Evolutionary conservation across 2,113 vertebrate species (phyloP), one percentile per base, ranked within the genome.

Genomic region (Poecilia latipinna): DNA sequence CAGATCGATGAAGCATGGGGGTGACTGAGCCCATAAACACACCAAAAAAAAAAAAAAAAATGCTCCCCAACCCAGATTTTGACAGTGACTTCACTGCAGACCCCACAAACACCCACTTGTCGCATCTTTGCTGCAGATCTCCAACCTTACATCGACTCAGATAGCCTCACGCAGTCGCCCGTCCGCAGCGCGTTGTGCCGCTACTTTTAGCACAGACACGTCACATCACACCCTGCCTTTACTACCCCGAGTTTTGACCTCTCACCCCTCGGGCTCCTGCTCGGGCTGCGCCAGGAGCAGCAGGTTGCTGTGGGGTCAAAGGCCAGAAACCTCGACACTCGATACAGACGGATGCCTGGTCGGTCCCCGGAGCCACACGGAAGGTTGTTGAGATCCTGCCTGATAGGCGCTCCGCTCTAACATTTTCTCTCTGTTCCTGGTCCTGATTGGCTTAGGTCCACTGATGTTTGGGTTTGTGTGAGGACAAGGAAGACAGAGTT

Each of bases 161-260:
- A 68, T 31, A 83, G 76, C 80, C 22, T 72, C 57, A 66, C 65
- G 4, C 80, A 88, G 82, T 80, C 86, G 42, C 71, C 32, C 61
- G 17, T 72, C 82, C 69, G 54, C 72, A 60, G 79, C 8, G 65
- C 33, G 79, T 86, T 86, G 82, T 69, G 81, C 82, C 80, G 90
- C 87, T 82, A 91, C 80, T 89, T 94, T 91, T 92, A 84, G 88
- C 89, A 80, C 24, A 7, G 63, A 70, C 57, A 88, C 86, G 93
- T 82, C 87, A 93, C 74, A 78, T 88, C 80, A 82, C 86, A 91
- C 86, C 74, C 71, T 22, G 74, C 54, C 75, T 86, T 77, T 77
- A 90, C 84, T 89, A 90, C 86, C 86, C 81, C 73, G 77, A 71
- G 70, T 78, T 64, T 44, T 80, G 74, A 85, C 82, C 79, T 71